These are phyloP conservation scores for Chironomus tentans DNA, from an alignment of 2,888 invertebrate species.

Conservation along the genomic window DNA sequence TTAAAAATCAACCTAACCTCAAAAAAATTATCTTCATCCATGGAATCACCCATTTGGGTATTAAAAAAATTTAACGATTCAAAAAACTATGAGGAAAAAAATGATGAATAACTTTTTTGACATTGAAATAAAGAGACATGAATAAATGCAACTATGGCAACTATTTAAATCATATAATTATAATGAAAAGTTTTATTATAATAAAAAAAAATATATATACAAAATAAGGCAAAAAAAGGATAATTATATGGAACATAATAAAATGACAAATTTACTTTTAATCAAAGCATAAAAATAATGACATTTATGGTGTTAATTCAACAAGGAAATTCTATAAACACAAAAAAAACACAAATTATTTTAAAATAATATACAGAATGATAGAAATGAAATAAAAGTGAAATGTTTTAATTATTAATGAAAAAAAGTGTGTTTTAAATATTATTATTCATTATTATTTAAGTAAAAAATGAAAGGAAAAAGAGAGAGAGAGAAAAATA, in stretches of 20 bases:
- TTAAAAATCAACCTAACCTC: too few relatives aligned
- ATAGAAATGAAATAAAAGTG: background rate
- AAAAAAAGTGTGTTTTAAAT: background rate
- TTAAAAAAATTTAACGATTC: background rate
- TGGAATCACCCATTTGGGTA: background rate
- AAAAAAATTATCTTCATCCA: too few relatives aligned
- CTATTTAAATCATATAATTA: conserved; percentile 7
- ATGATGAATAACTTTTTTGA: background rate
- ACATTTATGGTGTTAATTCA: conserved; percentile 5
- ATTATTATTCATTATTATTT: background rate
- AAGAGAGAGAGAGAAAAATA: background rate
- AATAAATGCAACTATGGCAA: conserved; percentile 17
- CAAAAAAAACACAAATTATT: background rate
- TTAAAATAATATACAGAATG: background rate
- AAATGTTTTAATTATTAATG: background rate
- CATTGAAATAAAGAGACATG: background rate
- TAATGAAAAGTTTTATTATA: background rate
- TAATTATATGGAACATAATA: too few relatives aligned
- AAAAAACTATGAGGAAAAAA: background rate
- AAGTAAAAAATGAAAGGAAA: background rate
- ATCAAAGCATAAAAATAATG: background rate
- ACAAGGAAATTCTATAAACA: background rate
- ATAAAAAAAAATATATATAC: background rate
- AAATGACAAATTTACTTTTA: too few relatives aligned
- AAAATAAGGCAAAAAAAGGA: too few relatives aligned